Evolutionary conservation across 2,888 invertebrate genomes (phyloP).

Genomic region (Abrostola tripartita): DNA sequence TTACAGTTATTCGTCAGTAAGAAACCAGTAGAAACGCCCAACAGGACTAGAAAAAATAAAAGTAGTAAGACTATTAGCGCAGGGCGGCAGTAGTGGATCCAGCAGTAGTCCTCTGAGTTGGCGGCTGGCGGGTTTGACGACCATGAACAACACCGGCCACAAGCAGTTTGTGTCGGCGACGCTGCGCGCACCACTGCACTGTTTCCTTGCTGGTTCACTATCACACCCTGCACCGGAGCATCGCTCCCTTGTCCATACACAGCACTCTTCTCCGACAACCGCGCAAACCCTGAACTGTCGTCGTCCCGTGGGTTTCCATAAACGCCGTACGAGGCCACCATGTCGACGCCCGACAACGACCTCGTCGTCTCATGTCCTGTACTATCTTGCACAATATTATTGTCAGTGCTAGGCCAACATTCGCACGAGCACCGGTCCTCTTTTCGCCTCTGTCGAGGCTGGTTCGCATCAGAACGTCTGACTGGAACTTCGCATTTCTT

Average conservation of each 20-base stretch:
- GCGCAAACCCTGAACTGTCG: conserved; percentile 84
- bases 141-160: conserved; percentile 79
- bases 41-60: conserved; percentile 86
- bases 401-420: conserved; percentile 86
- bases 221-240: conserved; percentile 84
- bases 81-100: conserved; percentile 87
- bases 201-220: conserved; percentile 86
- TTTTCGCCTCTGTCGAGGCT: conserved; percentile 80
- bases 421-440: conserved; percentile 86
- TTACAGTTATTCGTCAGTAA: conserved; percentile 89
- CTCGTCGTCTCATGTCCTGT: conserved; percentile 79
- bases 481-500: conserved; percentile 80
- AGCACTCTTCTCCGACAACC: conserved; percentile 79
- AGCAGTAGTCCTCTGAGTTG: conserved; percentile 85
- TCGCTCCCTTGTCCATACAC: conserved; percentile 81
- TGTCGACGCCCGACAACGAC: conserved; percentile 84
- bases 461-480: conserved; percentile 76
- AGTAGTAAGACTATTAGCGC: conserved; percentile 86
- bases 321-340: conserved; percentile 87
- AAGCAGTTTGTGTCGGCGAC: conserved; percentile 66
- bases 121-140: conserved; percentile 75
- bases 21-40: conserved; percentile 88
- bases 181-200: conserved; percentile 82
- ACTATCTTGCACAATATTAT: conserved; percentile 77
- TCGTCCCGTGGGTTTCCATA: conserved; percentile 86